phyloP scores from a whole-genome alignment of 1,140 invertebrate genomes.

The Mylabris phalerata region DNA sequence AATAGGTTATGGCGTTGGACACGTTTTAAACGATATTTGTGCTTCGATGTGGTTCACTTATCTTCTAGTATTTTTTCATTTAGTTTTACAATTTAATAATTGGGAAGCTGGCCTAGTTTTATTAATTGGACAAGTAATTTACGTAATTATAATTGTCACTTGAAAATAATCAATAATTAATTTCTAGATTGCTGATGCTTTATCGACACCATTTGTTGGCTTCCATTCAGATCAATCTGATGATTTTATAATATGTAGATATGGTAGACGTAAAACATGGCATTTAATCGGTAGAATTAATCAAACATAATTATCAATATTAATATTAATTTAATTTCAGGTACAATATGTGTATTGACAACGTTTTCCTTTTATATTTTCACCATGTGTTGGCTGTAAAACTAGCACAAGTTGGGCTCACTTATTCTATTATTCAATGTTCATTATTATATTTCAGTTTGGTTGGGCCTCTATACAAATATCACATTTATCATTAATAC shows the following conservation, averaged over 20 bases:
- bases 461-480: conserved; percentile 95
- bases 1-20: conserved; percentile 62
- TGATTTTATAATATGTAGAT: conserved; percentile 56
- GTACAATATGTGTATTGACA: conserved; percentile 65
- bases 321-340: conserved; percentile 31
- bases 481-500: conserved; percentile 80
- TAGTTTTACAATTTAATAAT: conserved; percentile 72
- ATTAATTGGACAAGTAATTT: conserved; percentile 66
- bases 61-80: conserved; percentile 85
- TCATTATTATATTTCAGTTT: conserved; percentile 92
- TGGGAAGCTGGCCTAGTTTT: conserved; percentile 70
- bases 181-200: conserved; percentile 68
- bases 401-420: conserved; percentile 61
- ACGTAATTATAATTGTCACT: background rate
- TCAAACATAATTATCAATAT: conserved; percentile 33
- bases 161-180: background rate
- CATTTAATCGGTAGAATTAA: conserved; percentile 65
- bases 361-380: conserved; percentile 91
- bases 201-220: conserved; percentile 85
- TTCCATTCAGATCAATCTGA: conserved; percentile 73
- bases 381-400: conserved; percentile 67
- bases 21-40: conserved; percentile 91
- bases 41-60: conserved; percentile 98
- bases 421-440: conserved; percentile 81
- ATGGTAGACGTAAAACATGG: conserved; percentile 86